Evolutionary conservation across 2,113 vertebrate genomes (phyloP).

Genomic region (Struthio camelus): DNA sequence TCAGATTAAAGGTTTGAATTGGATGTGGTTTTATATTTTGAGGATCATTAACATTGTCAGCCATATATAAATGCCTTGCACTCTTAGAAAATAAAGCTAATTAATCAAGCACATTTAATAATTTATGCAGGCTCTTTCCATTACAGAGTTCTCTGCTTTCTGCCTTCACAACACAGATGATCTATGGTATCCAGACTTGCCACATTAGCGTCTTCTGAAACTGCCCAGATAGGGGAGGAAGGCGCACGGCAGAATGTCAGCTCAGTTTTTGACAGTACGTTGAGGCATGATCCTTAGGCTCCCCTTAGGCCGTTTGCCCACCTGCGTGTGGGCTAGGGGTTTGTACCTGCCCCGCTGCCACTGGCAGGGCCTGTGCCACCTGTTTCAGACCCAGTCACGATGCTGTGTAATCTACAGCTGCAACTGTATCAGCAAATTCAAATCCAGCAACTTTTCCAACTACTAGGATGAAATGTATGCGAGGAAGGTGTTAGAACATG

Average conservation of each 20-base stretch:
- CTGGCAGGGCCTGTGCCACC: neutral
- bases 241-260: neutral
- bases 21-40: neutral
- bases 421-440: neutral
- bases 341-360: neutral
- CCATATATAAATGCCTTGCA: neutral
- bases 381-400: accelerated
- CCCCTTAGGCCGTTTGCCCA: neutral
- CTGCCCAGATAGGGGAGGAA: neutral
- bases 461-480: neutral
- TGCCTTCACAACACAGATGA: accelerated
- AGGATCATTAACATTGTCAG: neutral
- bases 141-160: neutral
- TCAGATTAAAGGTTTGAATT: neutral
- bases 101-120: neutral
- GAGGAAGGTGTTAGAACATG: neutral
- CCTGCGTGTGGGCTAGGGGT: accelerated
- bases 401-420: neutral
- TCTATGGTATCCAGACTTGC: neutral
- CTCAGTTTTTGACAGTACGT: accelerated
- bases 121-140: neutral
- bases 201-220: neutral
- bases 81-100: neutral
- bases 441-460: neutral
- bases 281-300: neutral